Conservation (phyloP, 2,888 invertebrate species). For the Geotrupes spiniger region DNA sequence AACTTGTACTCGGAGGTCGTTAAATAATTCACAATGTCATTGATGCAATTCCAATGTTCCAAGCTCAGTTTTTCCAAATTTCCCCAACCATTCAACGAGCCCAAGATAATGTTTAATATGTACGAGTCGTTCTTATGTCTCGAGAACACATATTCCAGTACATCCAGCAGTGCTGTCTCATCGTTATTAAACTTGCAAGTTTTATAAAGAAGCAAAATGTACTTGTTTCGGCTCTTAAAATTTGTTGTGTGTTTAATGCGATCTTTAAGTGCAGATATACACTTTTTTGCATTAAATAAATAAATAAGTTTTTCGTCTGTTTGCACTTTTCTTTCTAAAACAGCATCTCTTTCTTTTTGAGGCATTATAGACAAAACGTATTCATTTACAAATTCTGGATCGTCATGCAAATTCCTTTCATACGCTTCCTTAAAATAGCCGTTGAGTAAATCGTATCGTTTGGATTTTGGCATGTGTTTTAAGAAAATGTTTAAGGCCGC, state of each 20-base stretch:
- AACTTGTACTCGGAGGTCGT: neutral
- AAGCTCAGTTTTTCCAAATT: neutral
- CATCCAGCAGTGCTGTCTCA: constrained; percentile 2
- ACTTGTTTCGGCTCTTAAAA: neutral
- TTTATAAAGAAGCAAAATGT: neutral
- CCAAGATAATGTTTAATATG: neutral
- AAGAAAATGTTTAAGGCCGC: neutral
- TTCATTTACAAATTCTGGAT: constrained; percentile 2
- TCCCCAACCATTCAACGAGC: neutral
- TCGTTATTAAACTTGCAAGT: no score
- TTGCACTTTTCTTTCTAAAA: constrained; percentile 4
- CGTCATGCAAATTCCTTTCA: neutral
- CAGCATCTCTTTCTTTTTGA: constrained; percentile 7
- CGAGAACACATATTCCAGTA: neutral
- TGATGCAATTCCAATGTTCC: constrained; percentile 8
- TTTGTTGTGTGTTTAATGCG: no score
- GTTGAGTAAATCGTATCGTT: neutral
- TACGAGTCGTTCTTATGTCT: constrained; percentile 13
- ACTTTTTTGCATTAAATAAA: no score
- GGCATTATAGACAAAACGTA: constrained; percentile 7
- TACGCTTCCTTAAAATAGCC: constrained; percentile 9
- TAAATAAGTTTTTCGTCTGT: constrained; percentile 4
- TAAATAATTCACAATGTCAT: constrained; percentile 3
- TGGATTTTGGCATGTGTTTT: neutral
- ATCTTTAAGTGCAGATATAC: constrained; percentile 12